Percentiles rank a stretch among this genome's conserved stretches.
Conservation (phyloP, 2,888 invertebrate genomes). For the Polia nebulosa region DNA sequence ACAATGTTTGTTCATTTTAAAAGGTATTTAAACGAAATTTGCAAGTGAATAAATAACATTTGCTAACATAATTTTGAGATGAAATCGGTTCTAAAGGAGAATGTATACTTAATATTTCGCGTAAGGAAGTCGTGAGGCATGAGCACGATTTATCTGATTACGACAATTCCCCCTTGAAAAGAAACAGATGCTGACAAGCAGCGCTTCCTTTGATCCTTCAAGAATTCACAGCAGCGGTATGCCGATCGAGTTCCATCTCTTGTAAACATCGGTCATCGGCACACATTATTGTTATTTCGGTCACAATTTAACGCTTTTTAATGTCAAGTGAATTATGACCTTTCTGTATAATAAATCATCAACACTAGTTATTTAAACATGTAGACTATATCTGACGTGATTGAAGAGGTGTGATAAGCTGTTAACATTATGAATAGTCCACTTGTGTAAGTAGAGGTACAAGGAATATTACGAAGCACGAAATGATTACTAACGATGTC, state of each 20-base stretch:
- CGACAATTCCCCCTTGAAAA: constrained; percentile 81
- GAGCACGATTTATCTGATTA: constrained; percentile 84
- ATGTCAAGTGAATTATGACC: constrained; percentile 67
- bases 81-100: constrained; percentile 31
- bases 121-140: constrained; percentile 80
- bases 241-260: constrained; percentile 72
- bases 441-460: constrained; percentile 8
- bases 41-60: constrained; percentile 8
- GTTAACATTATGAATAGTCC: constrained; percentile 37
- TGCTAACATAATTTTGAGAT: constrained; percentile 16
- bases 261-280: constrained; percentile 78
- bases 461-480: constrained; percentile 29
- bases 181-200: constrained; percentile 79
- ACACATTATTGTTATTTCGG: constrained; percentile 76
- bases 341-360: constrained; percentile 47
- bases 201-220: constrained; percentile 83
- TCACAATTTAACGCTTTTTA: constrained; percentile 68
- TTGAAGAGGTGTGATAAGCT: constrained; percentile 45
- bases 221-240: constrained; percentile 75
- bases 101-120: constrained; percentile 64
- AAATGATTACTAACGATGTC: constrained; percentile 18
- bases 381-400: constrained; percentile 31
- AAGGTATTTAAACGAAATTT: constrained; percentile 1
- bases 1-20: constrained; percentile 4
- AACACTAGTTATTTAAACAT: constrained; percentile 41